Base-by-base conservation (phyloP, 2,888 invertebrate genomes). In the Ceratothoa steindachneri region DNA sequence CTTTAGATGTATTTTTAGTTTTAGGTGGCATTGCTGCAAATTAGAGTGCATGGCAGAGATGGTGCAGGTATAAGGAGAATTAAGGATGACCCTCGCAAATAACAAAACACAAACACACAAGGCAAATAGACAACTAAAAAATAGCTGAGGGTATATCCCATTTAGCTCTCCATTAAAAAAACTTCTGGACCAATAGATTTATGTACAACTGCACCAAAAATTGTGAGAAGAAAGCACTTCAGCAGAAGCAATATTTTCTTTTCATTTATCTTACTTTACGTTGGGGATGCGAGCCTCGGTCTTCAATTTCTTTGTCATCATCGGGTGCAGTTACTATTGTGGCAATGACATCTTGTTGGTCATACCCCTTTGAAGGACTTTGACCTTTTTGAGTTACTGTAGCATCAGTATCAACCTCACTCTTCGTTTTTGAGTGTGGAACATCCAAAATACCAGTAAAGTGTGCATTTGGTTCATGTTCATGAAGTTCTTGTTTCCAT, bases 381-480 rank as follows among this genome's bases (percentile, higher is more conserved):
- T 31, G 52, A n/a, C 15, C 28, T 52, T 71, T 71, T 28, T 71
- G 30, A 5, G 66, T 67, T 28, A 75, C 60, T 4, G 69, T 76
- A 15, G 67, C 70, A 22, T 74, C 76, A 5, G 41, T 72, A 24
- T 68, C 69, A n/a, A 75, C 74, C 19, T 71, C 60, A 0, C 74
- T 74, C 29, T 69, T 74, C 64, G 74, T 78, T 28, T 67, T 78
- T 24, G 67, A 60, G 30, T 66, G 30, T n/a, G 66, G 24, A 28
- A 51, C 64, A 15, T 64, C 53, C n/a, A 71, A 66, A 22, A 67
- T 69, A 2, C 52, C 72, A 15, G 73, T 74, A 64, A 68, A 68
- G 1, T 51, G 67, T 22, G 69, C 74, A 64, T 55, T 22, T 31
- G 9, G 41, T 41, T 41, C 41, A 41, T 41, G 41, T 41, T 55